Percentiles rank a stretch among this genome's conserved stretches.
Evolutionary conservation across 2,797 vertebrate genomes (phyloP).

Genomic region (Hypotaenidia okinawae): DNA sequence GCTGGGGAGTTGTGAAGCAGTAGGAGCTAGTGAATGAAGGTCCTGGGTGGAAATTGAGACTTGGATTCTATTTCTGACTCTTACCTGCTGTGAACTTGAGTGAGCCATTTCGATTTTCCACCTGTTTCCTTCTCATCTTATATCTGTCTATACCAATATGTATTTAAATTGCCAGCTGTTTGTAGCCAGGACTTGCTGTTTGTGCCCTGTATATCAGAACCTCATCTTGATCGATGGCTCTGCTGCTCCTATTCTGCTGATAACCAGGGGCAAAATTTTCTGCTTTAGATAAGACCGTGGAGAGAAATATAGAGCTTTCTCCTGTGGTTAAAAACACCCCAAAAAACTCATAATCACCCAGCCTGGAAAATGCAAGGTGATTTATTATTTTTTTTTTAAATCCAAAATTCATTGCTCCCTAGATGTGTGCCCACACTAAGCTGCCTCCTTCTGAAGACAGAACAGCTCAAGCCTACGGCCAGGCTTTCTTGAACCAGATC

Average conservation of each 20-base stretch:
- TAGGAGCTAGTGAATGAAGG: not conserved
- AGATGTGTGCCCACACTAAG: not conserved
- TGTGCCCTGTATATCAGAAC: not conserved
- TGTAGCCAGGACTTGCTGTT: not conserved
- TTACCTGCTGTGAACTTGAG: constrained; percentile 20
- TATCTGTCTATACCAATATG: not conserved
- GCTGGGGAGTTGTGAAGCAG: not conserved
- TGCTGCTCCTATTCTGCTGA: not conserved
- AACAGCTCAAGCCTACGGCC: not conserved
- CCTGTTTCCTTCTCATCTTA: constrained; percentile 35
- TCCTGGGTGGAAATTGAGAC: not conserved
- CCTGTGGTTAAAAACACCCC: rapidly evolving
- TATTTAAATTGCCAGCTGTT: not conserved
- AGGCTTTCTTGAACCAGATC: not conserved
- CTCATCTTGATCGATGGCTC: not conserved
- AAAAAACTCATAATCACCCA: not conserved
- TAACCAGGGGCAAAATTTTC: not conserved
- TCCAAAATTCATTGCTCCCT: rapidly evolving
- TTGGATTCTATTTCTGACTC: constrained; percentile 29
- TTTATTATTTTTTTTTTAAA: not conserved
- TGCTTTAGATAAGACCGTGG: not conserved
- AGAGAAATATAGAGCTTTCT: not conserved
- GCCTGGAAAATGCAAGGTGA: not conserved
- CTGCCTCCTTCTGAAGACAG: not conserved
- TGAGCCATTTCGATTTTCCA: not conserved